These are phyloP conservation scores for Agonopterix alstromeriana DNA, from an alignment of 2,888 invertebrate genomes.

Conservation along the genomic window DNA sequence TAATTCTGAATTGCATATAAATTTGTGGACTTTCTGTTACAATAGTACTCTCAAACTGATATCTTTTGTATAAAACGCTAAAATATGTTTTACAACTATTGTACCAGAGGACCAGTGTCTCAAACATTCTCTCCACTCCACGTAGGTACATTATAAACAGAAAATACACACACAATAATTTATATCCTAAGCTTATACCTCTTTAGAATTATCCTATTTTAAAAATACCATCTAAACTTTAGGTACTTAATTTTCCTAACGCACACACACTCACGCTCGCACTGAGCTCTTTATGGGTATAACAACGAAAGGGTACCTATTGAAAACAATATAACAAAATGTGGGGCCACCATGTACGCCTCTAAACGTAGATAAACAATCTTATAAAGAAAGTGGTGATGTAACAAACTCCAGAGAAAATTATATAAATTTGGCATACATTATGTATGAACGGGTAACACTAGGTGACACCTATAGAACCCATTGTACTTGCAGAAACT, in stretches of 20 bases:
- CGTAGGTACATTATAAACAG: constrained; percentile 57
- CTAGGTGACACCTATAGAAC: neutral
- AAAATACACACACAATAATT: constrained; percentile 74
- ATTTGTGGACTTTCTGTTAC: constrained; percentile 76
- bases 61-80: constrained; percentile 73
- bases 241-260: constrained; percentile 63
- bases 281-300: constrained; percentile 20
- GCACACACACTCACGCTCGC: constrained; percentile 49
- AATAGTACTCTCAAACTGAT: constrained; percentile 71
- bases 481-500: too few relatives aligned
- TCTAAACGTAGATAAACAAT: constrained; percentile 32
- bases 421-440: neutral
- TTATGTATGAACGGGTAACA: constrained; percentile 15
- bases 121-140: constrained; percentile 46
- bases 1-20: constrained; percentile 74
- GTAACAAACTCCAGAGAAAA: constrained; percentile 23
- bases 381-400: constrained; percentile 22
- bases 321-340: constrained; percentile 51
- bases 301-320: constrained; percentile 38
- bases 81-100: constrained; percentile 64
- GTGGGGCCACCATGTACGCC: constrained; percentile 25
- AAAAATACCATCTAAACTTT: constrained; percentile 59
- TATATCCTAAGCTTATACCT: constrained; percentile 63
- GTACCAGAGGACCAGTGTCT: constrained; percentile 55
- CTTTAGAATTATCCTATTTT: constrained; percentile 62